Conservation (phyloP, 2,888 invertebrate species). For the Schrankia costaestrigalis region DNA sequence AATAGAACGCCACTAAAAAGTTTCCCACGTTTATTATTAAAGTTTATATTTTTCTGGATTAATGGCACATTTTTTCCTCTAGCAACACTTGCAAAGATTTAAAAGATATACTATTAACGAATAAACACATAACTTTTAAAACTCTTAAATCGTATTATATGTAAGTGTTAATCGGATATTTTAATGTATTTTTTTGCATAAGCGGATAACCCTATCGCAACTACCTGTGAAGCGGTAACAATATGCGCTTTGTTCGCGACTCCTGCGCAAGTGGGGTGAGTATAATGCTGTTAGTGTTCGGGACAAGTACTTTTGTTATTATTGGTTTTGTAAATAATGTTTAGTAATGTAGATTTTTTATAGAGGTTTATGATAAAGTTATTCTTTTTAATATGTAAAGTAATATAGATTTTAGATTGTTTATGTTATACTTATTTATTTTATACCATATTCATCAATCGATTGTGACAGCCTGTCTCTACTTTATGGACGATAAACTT, state of each 20-base stretch:
- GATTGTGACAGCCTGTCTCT: too few species aligned
- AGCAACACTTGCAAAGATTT: constrained; percentile 16
- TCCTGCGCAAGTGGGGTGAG: constrained; percentile 59
- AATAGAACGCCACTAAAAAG: too few species aligned
- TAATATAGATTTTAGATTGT: too few species aligned
- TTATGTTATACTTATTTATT: too few species aligned
- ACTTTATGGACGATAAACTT: too few species aligned
- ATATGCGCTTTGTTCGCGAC: constrained; percentile 53
- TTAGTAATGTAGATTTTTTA: constrained; percentile 8
- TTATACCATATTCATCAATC: too few species aligned
- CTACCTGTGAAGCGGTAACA: constrained; percentile 67
- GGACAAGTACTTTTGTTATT: constrained; percentile 39
- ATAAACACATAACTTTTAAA: constrained; percentile 49
- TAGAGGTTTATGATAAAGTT: too few species aligned
- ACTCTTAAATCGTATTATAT: constrained; percentile 55
- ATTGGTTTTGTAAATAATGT: constrained; percentile 26
- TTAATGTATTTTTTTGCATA: constrained; percentile 70
- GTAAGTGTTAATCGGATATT: constrained; percentile 77
- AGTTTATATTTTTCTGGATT: neutral
- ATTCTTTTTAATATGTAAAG: too few species aligned
- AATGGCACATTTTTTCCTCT: too few species aligned
- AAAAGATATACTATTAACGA: constrained; percentile 47
- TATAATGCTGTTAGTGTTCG: constrained; percentile 21
- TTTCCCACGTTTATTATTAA: too few species aligned
- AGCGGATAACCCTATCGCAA: constrained; percentile 76